A percentile compares a stretch with the other conserved stretches of the same genome.
These are phyloP conservation scores for Dendrolimus kikuchii DNA, from an alignment of 1,140 invertebrate genomes.

Conservation along the genomic window DNA sequence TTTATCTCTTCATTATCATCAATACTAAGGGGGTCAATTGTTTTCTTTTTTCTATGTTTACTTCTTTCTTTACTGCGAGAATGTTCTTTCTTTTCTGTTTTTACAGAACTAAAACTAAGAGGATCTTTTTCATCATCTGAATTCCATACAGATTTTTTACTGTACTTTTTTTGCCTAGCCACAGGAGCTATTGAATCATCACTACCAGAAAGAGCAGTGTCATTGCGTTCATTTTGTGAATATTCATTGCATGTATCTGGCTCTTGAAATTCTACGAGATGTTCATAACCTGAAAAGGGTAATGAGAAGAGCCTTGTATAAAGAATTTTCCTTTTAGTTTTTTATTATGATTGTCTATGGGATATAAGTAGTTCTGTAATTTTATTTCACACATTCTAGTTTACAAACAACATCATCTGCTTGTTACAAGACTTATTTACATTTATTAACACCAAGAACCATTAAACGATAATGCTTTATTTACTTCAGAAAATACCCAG, in stretches of 20 bases:
- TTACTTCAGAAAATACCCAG: too few relatives aligned
- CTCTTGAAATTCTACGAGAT: conserved; percentile 54
- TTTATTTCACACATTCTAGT: too few relatives aligned
- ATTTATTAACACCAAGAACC: too few relatives aligned
- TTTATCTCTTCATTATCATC: conserved; percentile 13
- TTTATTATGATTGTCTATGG: not conserved
- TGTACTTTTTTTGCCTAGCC: conserved; percentile 32
- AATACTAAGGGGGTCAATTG: conserved; percentile 17
- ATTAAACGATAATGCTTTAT: too few relatives aligned
- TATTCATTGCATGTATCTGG: conserved; percentile 42
- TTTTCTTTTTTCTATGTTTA: conserved; percentile 19
- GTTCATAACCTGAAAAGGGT: conserved; percentile 53
- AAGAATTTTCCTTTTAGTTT: conserved; percentile 1
- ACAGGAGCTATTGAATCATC: conserved; percentile 7
- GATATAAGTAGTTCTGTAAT: too few relatives aligned
- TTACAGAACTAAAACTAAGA: conserved; percentile 28
- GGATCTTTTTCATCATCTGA: conserved; percentile 41
- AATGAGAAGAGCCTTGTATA: not conserved
- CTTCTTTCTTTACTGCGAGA: conserved; percentile 38
- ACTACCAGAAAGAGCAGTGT: conserved; percentile 19
- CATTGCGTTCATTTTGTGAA: conserved; percentile 14
- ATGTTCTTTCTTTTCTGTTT: conserved; percentile 30
- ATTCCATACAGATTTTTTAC: conserved; percentile 9
- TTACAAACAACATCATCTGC: too few relatives aligned
- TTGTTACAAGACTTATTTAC: too few relatives aligned